Evolutionary conservation across 1,140 invertebrate genomes (phyloP).

Genomic region (Anoplolepis gracilipes): DNA sequence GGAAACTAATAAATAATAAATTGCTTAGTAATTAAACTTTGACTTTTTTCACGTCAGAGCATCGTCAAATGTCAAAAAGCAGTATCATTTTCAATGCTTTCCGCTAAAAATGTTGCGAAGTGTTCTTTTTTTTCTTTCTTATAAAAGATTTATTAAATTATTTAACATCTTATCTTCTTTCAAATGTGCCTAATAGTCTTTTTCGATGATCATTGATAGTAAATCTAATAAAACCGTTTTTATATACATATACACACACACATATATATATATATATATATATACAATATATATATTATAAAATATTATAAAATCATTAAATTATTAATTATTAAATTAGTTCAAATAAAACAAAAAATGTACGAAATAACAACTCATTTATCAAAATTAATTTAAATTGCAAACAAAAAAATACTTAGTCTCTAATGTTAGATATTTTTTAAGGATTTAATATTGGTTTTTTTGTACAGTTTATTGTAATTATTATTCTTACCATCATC

Average conservation of each 20-base stretch:
- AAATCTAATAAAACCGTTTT: not conserved
- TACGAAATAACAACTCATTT: too few relatives aligned
- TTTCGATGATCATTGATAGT: not conserved
- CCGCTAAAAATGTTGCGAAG: not conserved
- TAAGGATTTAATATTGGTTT: too few relatives aligned
- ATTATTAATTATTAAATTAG: too few relatives aligned
- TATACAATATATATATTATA: too few relatives aligned
- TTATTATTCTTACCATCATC: too few relatives aligned
- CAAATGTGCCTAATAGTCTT: not conserved
- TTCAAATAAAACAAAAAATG: too few relatives aligned
- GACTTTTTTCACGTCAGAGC: not conserved
- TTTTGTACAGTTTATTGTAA: too few relatives aligned
- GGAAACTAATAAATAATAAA: not conserved
- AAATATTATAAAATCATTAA: too few relatives aligned
- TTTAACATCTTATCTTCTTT: not conserved
- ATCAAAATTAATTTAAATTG: too few relatives aligned
- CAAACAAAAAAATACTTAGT: too few relatives aligned
- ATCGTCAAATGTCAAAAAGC: conserved; percentile 1
- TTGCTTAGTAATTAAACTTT: not conserved
- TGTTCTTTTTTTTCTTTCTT: not conserved
- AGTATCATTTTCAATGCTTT: not conserved
- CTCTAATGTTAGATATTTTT: too few relatives aligned
- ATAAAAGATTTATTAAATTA: conserved; percentile 21
- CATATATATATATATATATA: not conserved
- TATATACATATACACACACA: not conserved